These are phyloP conservation scores for Nephrocerus scutellatus DNA, from an alignment of 2,888 invertebrate species.

Conservation along the genomic window DNA sequence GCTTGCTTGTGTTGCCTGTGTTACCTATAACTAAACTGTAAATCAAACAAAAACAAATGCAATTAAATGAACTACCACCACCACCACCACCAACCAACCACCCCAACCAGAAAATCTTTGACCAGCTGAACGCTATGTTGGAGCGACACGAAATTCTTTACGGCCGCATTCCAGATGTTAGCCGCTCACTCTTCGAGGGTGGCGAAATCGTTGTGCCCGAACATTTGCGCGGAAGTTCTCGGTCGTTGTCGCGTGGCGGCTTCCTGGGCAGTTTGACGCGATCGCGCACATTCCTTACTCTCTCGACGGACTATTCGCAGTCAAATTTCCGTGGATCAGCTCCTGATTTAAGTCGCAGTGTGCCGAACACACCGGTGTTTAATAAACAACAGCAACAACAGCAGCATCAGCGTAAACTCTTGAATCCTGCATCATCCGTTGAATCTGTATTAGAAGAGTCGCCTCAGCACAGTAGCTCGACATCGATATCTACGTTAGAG, in stretches of 20 bases:
- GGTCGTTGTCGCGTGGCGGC: constrained; percentile 37
- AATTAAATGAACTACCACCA: constrained; percentile 21
- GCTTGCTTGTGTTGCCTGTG: constrained; percentile 8
- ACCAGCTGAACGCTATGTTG: constrained; percentile 46
- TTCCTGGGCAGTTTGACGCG: constrained; percentile 54
- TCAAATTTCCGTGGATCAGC: constrained; percentile 42
- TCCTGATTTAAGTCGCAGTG: constrained; percentile 45
- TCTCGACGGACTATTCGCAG: constrained; percentile 34
- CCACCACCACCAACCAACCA: too few relatives aligned
- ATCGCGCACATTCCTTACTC: constrained; percentile 53
- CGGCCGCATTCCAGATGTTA: constrained; percentile 33
- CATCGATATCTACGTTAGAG: constrained; percentile 18
- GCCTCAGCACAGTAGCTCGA: constrained; percentile 19
- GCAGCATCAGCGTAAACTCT: constrained; percentile 23
- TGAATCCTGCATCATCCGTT: constrained; percentile 26
- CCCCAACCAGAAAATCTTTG: constrained; percentile 20
- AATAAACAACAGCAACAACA: constrained; percentile 30
- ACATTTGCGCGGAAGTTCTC: constrained; percentile 36
- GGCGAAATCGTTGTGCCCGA: constrained; percentile 42
- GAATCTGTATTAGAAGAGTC: constrained; percentile 27
- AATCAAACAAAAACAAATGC: constrained; percentile 18
- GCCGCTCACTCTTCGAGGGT: constrained; percentile 34
- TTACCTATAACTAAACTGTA: constrained; percentile 11
- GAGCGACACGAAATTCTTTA: constrained; percentile 31
- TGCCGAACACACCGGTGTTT: constrained; percentile 42